Percentiles rank a stretch among this genome's conserved stretches.
phyloP scores from a whole-genome alignment of 2,888 invertebrate species.

The Yponomeuta evonymella region DNA sequence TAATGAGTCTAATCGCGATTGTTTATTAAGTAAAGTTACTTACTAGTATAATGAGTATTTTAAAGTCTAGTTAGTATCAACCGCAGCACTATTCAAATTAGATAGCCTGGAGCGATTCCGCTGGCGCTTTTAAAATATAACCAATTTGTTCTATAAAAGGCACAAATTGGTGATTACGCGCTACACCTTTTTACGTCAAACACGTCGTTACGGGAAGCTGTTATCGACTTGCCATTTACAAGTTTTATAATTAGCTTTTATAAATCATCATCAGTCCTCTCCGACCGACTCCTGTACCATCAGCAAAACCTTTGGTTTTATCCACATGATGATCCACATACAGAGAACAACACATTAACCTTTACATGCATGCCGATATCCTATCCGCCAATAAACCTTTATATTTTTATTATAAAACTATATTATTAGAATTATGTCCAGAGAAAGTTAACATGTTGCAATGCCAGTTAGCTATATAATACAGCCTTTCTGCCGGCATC shows the following conservation, averaged over 20 bases:
- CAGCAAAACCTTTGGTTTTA: no score
- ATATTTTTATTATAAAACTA: no score
- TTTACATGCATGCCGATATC: no score
- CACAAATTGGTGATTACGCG: slow-evolving; percentile 15
- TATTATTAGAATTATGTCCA: no score
- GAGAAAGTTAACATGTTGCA: no score
- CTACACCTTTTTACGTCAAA: slow-evolving; percentile 15
- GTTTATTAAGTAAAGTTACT: not conserved
- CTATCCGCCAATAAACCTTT: no score
- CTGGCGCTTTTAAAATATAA: not conserved
- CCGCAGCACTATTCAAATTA: not conserved
- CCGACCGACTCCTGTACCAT: no score
- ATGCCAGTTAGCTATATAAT: no score
- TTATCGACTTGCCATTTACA: not conserved
- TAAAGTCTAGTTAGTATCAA: not conserved
- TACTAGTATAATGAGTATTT: not conserved
- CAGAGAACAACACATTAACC: not conserved
- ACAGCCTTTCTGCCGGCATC: no score
- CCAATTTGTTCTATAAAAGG: slow-evolving; percentile 15
- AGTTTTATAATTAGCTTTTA: not conserved
- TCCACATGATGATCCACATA: no score
- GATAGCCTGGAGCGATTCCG: not conserved
- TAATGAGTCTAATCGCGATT: no score
- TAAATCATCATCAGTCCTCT: no score
- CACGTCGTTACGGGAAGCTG: slow-evolving; percentile 16